Percentiles rank a stretch among this genome's conserved stretches.
Evolutionary conservation across 1,140 invertebrate species (phyloP).

Genomic region (Drosophila sp.): DNA sequence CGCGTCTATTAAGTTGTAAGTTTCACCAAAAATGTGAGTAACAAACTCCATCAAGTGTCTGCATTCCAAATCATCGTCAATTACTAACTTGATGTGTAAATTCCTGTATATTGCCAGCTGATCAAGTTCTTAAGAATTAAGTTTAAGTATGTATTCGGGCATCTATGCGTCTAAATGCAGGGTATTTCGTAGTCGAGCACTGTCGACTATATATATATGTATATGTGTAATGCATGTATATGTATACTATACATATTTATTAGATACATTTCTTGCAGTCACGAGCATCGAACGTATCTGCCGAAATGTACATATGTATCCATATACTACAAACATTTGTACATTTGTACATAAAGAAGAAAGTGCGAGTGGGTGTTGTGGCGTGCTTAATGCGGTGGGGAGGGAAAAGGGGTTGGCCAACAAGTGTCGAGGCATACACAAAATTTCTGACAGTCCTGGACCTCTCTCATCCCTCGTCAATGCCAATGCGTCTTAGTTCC

Average conservation of each 20-base stretch:
- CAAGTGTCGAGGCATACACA: slow-evolving; percentile 34
- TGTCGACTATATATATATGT: not conserved
- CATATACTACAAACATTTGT: too few species aligned
- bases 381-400: not conserved
- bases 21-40: too few species aligned
- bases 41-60: too few species aligned
- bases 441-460: slow-evolving; percentile 18
- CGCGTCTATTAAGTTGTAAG: too few species aligned
- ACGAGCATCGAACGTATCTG: slow-evolving; percentile 2
- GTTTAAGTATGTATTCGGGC: too few species aligned
- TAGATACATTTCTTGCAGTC: slow-evolving; percentile 36
- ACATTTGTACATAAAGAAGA: not conserved
- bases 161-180: too few species aligned
- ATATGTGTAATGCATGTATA: not conserved
- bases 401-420: slow-evolving; percentile 22
- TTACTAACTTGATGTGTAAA: too few species aligned
- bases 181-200: too few species aligned
- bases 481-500: slow-evolving; percentile 13
- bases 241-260: slow-evolving; percentile 19
- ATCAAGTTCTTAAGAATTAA: too few species aligned
- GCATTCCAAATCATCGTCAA: too few species aligned
- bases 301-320: not conserved
- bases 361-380: not conserved
- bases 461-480: slow-evolving; percentile 14
- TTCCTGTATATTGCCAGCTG: too few species aligned